Evolutionary conservation across 2,797 vertebrate genomes (phyloP), one percentile per base, ranked within the genome.

Genomic region (Semotilus atromaculatus): DNA sequence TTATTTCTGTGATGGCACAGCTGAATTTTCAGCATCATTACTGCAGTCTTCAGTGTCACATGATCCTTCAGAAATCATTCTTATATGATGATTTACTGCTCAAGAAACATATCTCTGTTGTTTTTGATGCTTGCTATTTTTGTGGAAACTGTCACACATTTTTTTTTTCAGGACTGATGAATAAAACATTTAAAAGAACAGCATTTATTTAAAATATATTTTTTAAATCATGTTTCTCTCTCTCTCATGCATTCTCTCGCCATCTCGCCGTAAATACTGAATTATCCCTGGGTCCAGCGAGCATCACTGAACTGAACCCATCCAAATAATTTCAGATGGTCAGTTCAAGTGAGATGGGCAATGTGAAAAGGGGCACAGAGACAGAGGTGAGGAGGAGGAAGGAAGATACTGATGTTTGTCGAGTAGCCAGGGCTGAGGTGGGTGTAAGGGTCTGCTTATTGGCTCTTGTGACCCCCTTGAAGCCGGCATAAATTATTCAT

Each of bases 401-500:
- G 62, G 45, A 62, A 29, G 34, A 67, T 14, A 18, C 66, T 53
- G 26, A 72, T 67, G 60, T 83, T 51, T 60, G 79, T 81, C 10
- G 23, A 77, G n/a, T 14, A 18, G 14, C 21, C 2, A 21, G 58
- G n/a, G 43, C 88, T 77, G 80, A 55, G 19, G 89, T 88, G 90
- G 81, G 85, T 90, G 81, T 88, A 85, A 68, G 88, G 66, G 82
- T 58, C 70, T 66, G 88, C 81, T 85, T 92, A 90, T 90, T 90
- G 78, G 90, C 90, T 90, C 84, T 79, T 75, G 84, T 90, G 91
- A 93, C 92, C 92, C 90, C 91, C 68, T 84, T 91, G 90, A 91
- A 93, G 90, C 75, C 1, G 13, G 78, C 87, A 90, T 95, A 92
- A 94, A 95, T 94, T 94, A 95, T 95, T 94, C 91, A 95, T 94